These are phyloP conservation scores for Dorcus hopei DNA, from an alignment of 2,888 invertebrate genomes.

Conservation along the genomic window DNA sequence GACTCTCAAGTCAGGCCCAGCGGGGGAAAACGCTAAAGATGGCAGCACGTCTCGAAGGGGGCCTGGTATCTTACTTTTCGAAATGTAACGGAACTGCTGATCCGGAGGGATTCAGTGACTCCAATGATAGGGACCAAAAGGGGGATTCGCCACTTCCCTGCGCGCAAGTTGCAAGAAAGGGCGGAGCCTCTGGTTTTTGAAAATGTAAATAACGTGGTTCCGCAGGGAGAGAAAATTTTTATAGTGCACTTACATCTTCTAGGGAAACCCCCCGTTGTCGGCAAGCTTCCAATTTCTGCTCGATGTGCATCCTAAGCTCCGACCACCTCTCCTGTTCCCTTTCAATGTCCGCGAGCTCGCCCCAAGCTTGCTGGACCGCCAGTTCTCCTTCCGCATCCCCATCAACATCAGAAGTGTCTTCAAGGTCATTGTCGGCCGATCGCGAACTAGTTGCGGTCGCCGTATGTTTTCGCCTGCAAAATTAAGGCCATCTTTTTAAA, in stretches of 20 bases:
- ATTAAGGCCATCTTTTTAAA: not conserved
- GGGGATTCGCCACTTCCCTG: no score
- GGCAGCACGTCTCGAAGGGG: no score
- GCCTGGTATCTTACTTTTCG: no score
- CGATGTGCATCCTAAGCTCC: conserved; percentile 70
- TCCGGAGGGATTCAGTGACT: no score
- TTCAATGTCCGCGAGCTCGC: conserved; percentile 78
- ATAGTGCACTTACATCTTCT: conserved; percentile 67
- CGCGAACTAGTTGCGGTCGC: conserved; percentile 40
- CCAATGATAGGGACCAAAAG: no score
- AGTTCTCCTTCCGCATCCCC: conserved; percentile 58
- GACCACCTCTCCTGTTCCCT: conserved; percentile 81
- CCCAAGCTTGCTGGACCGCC: conserved; percentile 78
- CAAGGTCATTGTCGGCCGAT: conserved; percentile 44
- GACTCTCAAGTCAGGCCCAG: no score
- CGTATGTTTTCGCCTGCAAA: conserved; percentile 31
- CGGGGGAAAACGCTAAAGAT: no score
- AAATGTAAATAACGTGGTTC: no score
- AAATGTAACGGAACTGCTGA: no score
- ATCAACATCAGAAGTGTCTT: conserved; percentile 37
- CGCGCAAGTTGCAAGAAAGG: no score
- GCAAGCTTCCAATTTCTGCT: conserved; percentile 77
- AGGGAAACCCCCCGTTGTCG: conserved; percentile 73
- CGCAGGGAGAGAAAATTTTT: no score
- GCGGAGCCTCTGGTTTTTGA: no score